Evolutionary conservation across 2,113 vertebrate genomes (phyloP), one percentile per base, ranked within the genome.

Genomic region (Paracanthobrama guichenoti): DNA sequence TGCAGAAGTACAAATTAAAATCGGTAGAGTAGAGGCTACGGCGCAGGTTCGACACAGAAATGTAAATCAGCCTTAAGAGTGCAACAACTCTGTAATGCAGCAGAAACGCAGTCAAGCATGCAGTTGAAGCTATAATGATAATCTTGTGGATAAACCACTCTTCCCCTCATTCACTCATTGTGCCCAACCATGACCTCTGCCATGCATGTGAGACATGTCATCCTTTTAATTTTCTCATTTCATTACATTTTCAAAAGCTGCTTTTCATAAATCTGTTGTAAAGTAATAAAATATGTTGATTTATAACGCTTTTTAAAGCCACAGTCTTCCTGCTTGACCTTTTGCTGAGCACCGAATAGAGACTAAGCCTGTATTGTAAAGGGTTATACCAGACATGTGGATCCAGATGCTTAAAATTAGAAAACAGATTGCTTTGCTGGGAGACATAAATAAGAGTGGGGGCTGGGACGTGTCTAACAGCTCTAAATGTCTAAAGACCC

Each of bases 341-440:
- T 57, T 42, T 57, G 13, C 66, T 31, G 24, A 11, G 24, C 22
- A 53, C 13, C 77, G 3, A 46, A 60, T 28, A 46, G 22, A 35
- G 16, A 28, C 82, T 80, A 66, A 84, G 82, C 83, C 73, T 72
- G 48, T 39, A 6, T 77, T 18, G 31, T 39, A 1, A 46, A 48
- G 59, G 31, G 20, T 80, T 75, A 50, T 28, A 44, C 13, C 44
- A 60, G 60, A 75, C 69, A 53, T 57, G 75, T 50, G 78, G 13
- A 79, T 67, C 78, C 77, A 84, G 79, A 87, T 82, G 74, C 74
- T 85, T 20, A 35, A 48, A 53, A 11, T 77, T 82, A 72, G 20
- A 24, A 82, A 87, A 83, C 87, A 83, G 75, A 88, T 80, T 88
- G 75, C 39, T 31, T 79, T 71, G 16, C 59, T 46, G 20, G 42